Conservation (phyloP, 1,140 invertebrate species). For the Bombus superbus region DNA sequence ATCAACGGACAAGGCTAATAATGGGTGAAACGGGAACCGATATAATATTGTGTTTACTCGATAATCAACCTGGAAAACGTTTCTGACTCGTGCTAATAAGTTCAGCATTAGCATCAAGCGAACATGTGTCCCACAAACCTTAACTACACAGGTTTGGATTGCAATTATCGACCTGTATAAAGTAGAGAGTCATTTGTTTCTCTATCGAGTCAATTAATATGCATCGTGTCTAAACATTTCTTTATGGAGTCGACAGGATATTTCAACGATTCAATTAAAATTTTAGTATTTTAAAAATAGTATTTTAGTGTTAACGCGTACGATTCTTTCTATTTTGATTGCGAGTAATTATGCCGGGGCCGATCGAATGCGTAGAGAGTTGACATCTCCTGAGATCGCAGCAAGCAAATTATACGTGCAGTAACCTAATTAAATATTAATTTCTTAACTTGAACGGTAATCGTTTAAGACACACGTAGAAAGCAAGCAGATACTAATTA, state of each 20-base stretch:
- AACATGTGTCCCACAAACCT: constrained; percentile 32
- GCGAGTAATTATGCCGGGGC: too few species aligned
- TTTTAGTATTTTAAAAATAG: too few species aligned
- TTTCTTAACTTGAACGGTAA: background rate
- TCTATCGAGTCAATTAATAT: background rate
- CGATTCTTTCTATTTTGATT: too few species aligned
- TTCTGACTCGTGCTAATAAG: constrained; percentile 54
- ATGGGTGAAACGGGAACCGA: constrained; percentile 68
- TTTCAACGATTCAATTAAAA: background rate
- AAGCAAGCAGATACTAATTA: background rate
- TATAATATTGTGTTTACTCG: constrained; percentile 60
- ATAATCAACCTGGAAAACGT: constrained; percentile 63
- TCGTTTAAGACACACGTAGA: too few species aligned
- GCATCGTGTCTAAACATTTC: too few species aligned
- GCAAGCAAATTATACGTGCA: too few species aligned
- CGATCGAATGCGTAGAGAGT: too few species aligned
- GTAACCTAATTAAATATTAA: too few species aligned
- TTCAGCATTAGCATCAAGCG: constrained; percentile 38
- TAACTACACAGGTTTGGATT: background rate
- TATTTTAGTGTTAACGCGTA: too few species aligned
- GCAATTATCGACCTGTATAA: constrained; percentile 23
- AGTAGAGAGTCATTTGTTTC: constrained; percentile 9
- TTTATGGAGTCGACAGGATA: background rate
- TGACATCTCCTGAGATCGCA: too few species aligned
- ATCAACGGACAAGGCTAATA: constrained; percentile 41